A percentile compares a stretch with the other conserved stretches of the same genome.
These are phyloP conservation scores for Pocillopora meandrina DNA, from an alignment of 92 coral and sea anemone genomes.

Conservation along the genomic window DNA sequence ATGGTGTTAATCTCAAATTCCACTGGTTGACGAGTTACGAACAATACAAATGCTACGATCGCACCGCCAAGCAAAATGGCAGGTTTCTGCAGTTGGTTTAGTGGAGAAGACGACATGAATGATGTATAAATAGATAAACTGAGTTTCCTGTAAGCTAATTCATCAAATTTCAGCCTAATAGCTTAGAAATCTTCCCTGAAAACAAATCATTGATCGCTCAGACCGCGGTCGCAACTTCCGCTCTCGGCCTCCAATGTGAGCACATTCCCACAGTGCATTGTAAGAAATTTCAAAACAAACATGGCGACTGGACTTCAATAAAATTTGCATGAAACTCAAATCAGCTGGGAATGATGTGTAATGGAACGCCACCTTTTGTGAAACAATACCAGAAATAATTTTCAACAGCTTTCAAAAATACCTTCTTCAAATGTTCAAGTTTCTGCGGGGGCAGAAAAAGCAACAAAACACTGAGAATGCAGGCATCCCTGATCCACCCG, in stretches of 20 bases:
- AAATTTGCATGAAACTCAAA: constrained; percentile 2
- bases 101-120: neutral
- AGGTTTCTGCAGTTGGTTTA: neutral
- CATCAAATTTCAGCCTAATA: too few species aligned
- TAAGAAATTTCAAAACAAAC: neutral
- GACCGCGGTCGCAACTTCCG: neutral
- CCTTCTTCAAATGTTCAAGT: constrained; percentile 45
- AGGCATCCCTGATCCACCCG: neutral
- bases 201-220: neutral
- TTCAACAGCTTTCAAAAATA: neutral
- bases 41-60: neutral
- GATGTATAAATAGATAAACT: too few species aligned
- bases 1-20: neutral
- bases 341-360: neutral
- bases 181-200: neutral
- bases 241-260: neutral
- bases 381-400: neutral
- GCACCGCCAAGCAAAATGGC: neutral
- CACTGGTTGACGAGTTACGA: neutral
- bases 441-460: constrained; percentile 42
- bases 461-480: constrained; percentile 21
- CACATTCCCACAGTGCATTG: constrained; percentile 10
- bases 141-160: too few species aligned
- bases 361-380: neutral
- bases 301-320: neutral